phyloP scores from a whole-genome alignment of 2,888 invertebrate genomes.

The Orthosia cruda region DNA sequence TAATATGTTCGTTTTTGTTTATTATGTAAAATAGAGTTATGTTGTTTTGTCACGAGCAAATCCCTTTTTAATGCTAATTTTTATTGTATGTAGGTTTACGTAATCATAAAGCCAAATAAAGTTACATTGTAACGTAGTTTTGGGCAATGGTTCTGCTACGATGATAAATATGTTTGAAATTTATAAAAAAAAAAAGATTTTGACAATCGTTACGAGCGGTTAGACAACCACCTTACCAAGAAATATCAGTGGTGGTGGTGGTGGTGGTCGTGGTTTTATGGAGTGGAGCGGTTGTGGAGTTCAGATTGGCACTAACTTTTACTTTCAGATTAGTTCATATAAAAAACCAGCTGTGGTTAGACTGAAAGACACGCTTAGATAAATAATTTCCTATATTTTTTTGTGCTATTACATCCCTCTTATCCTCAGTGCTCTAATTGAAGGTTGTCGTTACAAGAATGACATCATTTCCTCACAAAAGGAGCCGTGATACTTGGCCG shows the following conservation, averaged over 20 bases:
- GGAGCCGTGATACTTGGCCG: conserved; percentile 18
- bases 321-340: no score
- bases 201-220: neutral
- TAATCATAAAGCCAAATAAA: neutral
- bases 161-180: neutral
- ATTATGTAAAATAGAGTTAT: neutral
- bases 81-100: neutral
- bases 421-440: conserved; percentile 32
- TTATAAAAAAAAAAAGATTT: no score
- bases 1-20: conserved; percentile 2
- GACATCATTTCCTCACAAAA: conserved; percentile 42
- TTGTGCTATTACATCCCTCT: neutral
- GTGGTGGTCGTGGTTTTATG: no score
- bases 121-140: neutral
- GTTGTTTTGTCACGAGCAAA: neutral
- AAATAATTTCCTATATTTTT: neutral
- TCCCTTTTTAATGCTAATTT: neutral
- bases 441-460: conserved; percentile 43
- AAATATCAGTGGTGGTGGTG: no score
- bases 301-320: no score
- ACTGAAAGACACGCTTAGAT: no score
- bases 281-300: no score
- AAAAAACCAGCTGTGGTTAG: no score
- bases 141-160: neutral
- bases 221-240: neutral